Base-by-base conservation (phyloP, 2,113 vertebrate genomes). In the Sula dactylatra region DNA sequence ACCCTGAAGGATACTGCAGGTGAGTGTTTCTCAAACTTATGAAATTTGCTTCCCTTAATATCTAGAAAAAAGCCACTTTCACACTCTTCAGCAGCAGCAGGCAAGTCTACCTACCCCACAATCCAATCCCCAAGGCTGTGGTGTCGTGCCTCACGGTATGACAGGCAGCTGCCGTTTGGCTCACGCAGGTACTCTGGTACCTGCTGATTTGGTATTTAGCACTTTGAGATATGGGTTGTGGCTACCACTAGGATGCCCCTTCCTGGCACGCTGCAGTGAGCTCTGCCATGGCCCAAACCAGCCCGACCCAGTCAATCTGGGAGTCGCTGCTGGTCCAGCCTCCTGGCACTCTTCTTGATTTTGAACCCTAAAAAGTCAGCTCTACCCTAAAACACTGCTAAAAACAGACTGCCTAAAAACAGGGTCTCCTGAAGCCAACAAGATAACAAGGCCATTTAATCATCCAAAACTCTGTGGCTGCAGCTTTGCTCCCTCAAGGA, bases 371-470 rank as follows among this genome's bases (percentile, higher is more conserved):
- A 92, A 56, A 93, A 72, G 29, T 52, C 52, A 7, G 0, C 56
- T 67, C 20, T 80, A 36, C 62, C 62, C 81, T 91, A 45, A 90
- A 91, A 55, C 58, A 69, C 24, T 0, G 0, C 69, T 87, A 56
- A 44, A 82, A 76, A 79, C 0, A 1, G 17, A 79, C 55, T 50
- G 58, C 66, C 87, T 76, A 61, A 86, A 79, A 87, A 69, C 70
- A 88, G 78, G 15, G 40, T 90, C n/a, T 96, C 74, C 90, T 73
- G 78, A 82, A 90, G 82, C 62, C 93, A 95, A 72, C 25, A 72
- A 94, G 92, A 96, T 95, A 86, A 76, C 58, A 54, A 88, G 62
- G 66, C 36, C 45, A 11, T 85, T 94, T 90, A 91, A 93, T 95
- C 66, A 86, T 73, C 58, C 87, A 73, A 85, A 96, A 91, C 49